Base-by-base conservation (phyloP, 2,797 vertebrate species). In the Coluber constrictor region DNA sequence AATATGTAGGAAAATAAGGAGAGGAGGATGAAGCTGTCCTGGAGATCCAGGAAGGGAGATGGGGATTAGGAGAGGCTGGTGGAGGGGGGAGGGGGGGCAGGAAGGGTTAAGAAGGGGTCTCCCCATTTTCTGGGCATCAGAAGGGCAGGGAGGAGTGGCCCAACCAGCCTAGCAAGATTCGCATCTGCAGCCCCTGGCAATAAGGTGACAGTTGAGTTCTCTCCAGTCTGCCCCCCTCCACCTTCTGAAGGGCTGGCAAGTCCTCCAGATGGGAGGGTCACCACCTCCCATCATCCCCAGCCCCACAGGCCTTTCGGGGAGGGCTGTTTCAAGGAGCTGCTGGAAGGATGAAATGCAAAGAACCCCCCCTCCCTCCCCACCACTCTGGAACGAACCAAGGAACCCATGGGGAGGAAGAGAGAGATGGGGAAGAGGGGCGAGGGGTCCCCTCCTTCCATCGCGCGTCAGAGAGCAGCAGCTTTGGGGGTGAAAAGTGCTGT, bases 21-120 rank as follows among this genome's bases (percentile, higher is more conserved):
- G 15, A 3, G 66, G 13, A 5, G 13, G n/a, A 3, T 3, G 15
- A 74, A 37, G 3, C 32, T 4, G 20, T 4, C 32, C 32, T 37
- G 16, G 1, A 9, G 16, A 16, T 16, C 16, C 8, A 16, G 70
- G 70, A 20, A 70, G 66, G 63, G 29, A 32, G 5, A 1, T 1
- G 16, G 70, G 18, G 70, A 20, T 1, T 3, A 20, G 32, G 32
- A 37, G 70, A 37, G 8, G 16, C 32, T 20, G 32, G 57, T 0
- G 56, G 4, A 3, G 5, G 4, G 4, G 13, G 4, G 4, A 1
- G 0, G 4, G 11, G 63, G 61, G 61, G 4, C 27, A 0, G 0
- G 51, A 7, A 51, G 47, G 47, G 47, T 47, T 20, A 60, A 9
- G 60, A 61, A 66, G 29, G 63, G 29, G 13, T 29, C 16, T 74